Base-by-base conservation (phyloP, 35 echinoderm and acorn worm genomes). In the Nesometra sesokonis region DNA sequence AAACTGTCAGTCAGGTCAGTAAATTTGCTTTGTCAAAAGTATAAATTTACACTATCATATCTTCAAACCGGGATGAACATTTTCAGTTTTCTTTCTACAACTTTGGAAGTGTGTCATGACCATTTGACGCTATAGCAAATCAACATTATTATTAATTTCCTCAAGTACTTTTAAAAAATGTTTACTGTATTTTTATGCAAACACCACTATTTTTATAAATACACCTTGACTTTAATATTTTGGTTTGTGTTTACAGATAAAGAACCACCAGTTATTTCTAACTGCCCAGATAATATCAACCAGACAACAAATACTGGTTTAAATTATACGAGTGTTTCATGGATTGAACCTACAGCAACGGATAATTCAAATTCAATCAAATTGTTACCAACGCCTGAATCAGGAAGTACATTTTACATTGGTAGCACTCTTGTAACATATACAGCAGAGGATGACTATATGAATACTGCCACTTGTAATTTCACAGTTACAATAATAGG, bases 381-480 rank as follows among this genome's bases (percentile, higher is more conserved):
- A 31, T 32, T 17, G 0, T 30, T 92, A 29, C 85, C 86, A 2
- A 79, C 81, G 27, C 47, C 79, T 47, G 27, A 30, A 17, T 38
- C 76, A 13, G 91, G 91, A 8, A 47, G 84, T 32, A 84, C 43
- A 82, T 92, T 92, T 33, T 17, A 81, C 31, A 92, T 92, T 37
- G 86, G 91, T 30, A 35, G 80, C 37, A 88, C 36, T 32, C n/a
- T 67, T 21, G 92, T 93, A 30, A 84, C 57, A 0, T 93, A 89
- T 84, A 89, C 88, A 27, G 88, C 92, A 29, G 80, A 81, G 21
- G 92, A 93, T 84, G 84, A 30, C 3, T 82, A 39, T 37, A 47
- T 31, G 7, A 84, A 46, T 33, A 84, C 52, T 15, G 57, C 82
- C 0, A 77, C 78, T 33, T 89, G 87, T 34, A 57, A 79, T 29